Evolutionary conservation across 2,797 vertebrate species (phyloP), one percentile per base, ranked within the genome.

Genomic region (Cirrhinus mrigala): DNA sequence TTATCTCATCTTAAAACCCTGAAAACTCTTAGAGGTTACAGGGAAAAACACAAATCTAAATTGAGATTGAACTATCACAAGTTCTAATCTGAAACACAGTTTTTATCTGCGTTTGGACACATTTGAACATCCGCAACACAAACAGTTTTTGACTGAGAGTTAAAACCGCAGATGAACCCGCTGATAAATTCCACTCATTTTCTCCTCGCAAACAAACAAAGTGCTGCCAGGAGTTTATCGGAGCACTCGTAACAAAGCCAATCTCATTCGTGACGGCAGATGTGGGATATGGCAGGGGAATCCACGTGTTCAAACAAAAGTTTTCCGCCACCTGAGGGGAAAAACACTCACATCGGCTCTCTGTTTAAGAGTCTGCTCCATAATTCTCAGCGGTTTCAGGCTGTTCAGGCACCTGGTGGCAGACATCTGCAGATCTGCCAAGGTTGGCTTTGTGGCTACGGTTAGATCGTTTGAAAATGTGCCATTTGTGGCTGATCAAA

Each of bases 281-380:
- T 86, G 46, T 52, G 52, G 52, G 75, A 66, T 52, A 52, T 44
- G 66, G 33, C 56, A 54, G 37, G 54, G 46, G 10, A 66, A 75
- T 66, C 74, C 81, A 73, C 15, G 2, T 52, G 58, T 74, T 87
- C 68, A 82, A 79, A 79, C 66, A 29, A 69, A 77, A 79, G 18
- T 66, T 73, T 70, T 82, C 70, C 27, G 12, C 60, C 33, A 75
- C 58, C 58, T 14, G 2, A 71, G 64, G 66, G 33, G 9, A 44
- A 37, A 40, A 74, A 82, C 16, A 24, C 16, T 74, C 68, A 46
- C 22, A 74, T 48, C n/a, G 46, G 86, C 6, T 52, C 40, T 69
- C 69, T 73, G 46, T 83, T 80, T 75, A 66, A 48, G 60, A 71
- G 56, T 94, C 86, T 74, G 40, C 56, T 54, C 14, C 18, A 78